Percentiles rank a stretch among this genome's conserved stretches.
These are phyloP conservation scores for Sander vitreus DNA, from an alignment of 2,113 vertebrate species.

Conservation along the genomic window DNA sequence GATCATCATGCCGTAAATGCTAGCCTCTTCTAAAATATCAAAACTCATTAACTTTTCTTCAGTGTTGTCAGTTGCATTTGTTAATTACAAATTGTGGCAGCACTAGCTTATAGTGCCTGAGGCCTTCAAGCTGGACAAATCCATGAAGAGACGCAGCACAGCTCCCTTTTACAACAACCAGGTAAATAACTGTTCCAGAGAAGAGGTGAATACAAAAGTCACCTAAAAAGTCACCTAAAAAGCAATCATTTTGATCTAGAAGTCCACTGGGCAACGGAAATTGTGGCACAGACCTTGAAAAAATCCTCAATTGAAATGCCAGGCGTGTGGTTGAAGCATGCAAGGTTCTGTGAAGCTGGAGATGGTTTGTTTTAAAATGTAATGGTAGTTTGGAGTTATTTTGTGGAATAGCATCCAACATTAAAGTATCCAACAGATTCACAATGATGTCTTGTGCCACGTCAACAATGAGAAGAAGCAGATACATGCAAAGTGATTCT, in stretches of 20 bases:
- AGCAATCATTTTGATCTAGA: slow-evolving; percentile 6
- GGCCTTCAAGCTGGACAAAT: slow-evolving; percentile 55
- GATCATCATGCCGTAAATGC: not conserved
- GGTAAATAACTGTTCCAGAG: not conserved
- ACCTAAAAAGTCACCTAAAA: not conserved
- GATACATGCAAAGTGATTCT: not conserved
- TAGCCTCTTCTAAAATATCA: not conserved
- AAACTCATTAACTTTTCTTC: not conserved
- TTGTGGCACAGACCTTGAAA: slow-evolving; percentile 14
- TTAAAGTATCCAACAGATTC: not conserved
- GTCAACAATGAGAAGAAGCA: not conserved
- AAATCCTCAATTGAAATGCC: slow-evolving; percentile 6
- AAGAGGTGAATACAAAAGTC: not conserved
- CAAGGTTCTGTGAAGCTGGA: not conserved
- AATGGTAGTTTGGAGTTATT: too few species aligned
- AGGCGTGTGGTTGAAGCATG: not conserved
- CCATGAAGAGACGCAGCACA: slow-evolving; percentile 48
- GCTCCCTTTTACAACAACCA: slow-evolving; percentile 4
- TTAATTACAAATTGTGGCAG: not conserved
- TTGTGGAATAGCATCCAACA: not conserved
- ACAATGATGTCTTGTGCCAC: not conserved
- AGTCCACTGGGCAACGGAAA: slow-evolving; percentile 2
- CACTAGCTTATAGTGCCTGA: not conserved
- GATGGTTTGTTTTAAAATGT: slow-evolving; percentile 4
- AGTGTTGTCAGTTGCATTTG: not conserved